Evolutionary conservation across 2,113 vertebrate genomes (phyloP), one percentile per base, ranked within the genome.

Genomic region (Engystomops pustulosus): DNA sequence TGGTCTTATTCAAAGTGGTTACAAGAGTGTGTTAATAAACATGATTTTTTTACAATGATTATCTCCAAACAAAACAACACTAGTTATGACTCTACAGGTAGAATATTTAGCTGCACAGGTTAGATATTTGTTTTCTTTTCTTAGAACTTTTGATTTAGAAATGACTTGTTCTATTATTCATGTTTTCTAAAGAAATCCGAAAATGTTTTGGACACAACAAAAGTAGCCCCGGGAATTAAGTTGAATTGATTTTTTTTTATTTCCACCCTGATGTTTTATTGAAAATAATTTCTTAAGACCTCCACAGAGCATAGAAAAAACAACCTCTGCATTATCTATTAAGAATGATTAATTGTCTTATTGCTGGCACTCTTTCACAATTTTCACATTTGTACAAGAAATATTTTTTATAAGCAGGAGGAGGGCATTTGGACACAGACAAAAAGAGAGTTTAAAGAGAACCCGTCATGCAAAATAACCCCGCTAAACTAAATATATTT

Each of bases 271-370:
- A 69, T 69, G 82, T 78, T 65, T 78, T 69, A 84, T 84, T 78
- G 60, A 84, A 84, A 84, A 84, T 78, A 76, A 67, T 68, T 84
- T 41, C 71, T 71, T 83, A 74, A 83, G 51, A 32, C 53, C 36
- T 83, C 53, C 17, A 55, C 38, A 47, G 51, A n/a, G 49, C 3
- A 20, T 84, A 32, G 38, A 41, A 83, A 62, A 51, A 45, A 20
- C 70, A 72, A 49, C 45, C 60, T 81, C 20, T 67, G 81, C 69
- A 81, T 78, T 84, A 79, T 84, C 49, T 74, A 23, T 81, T 68
- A 47, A 81, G 83, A 71, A 84, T 82, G 88, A 86, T 62, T 86
- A 86, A 87, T 84, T 81, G 83, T 79, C 32, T 77, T 27, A 80
- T 87, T 87, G 84, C 72, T 74, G 9, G 18, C 58, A 82, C 30